These are phyloP conservation scores for Sterna hirundo DNA, from an alignment of 2,113 vertebrate species.

Conservation along the genomic window DNA sequence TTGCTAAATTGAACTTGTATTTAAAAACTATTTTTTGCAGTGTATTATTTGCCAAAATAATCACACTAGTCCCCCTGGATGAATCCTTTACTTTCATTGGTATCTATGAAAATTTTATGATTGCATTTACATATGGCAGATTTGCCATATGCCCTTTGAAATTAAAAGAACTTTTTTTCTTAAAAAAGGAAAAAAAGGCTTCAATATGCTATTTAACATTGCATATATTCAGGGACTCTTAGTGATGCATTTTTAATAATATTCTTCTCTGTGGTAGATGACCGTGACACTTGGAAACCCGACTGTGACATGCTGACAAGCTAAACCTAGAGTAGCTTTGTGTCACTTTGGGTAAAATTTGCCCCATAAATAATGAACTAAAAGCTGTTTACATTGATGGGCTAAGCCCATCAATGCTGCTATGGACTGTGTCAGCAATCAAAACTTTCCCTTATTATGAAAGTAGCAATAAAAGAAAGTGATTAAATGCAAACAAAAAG, in stretches of 20 bases:
- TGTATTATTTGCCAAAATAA: neutral
- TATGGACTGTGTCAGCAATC: neutral
- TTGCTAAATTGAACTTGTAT: neutral
- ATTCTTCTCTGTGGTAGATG: neutral
- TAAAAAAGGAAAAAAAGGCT: neutral
- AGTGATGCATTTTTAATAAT: neutral
- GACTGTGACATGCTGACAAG: neutral
- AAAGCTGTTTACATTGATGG: neutral
- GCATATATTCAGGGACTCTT: neutral
- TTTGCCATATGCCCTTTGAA: neutral
- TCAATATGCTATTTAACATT: neutral
- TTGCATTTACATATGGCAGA: neutral
- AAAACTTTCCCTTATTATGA: neutral
- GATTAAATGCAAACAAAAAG: neutral
- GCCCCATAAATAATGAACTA: neutral
- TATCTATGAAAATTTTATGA: neutral
- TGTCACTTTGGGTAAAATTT: neutral
- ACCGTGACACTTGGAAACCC: neutral
- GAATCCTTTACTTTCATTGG: neutral
- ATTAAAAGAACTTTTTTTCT: neutral
- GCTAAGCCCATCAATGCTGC: neutral
- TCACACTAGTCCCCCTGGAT: neutral
- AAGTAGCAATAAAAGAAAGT: neutral
- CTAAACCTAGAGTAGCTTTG: neutral
- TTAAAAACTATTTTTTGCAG: constrained; percentile 6